Evolutionary conservation across 2,113 vertebrate species (phyloP).

Genomic region (Cinclus mexicanus): DNA sequence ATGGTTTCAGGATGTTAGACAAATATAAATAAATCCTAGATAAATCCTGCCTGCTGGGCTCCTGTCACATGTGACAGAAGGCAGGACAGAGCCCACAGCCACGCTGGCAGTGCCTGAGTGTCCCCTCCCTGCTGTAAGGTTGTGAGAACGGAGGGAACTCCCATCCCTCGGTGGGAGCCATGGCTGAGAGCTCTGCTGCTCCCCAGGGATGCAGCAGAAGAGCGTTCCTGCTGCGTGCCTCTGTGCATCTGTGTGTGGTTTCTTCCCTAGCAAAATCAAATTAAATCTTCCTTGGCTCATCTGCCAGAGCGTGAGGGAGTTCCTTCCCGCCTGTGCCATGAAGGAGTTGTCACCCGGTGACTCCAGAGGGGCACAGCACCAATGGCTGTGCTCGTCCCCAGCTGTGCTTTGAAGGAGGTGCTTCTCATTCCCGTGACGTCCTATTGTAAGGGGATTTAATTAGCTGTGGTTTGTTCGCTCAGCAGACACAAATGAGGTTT

Average conservation of each 20-base stretch:
- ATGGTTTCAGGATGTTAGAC: neutral
- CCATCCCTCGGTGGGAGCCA: accelerated
- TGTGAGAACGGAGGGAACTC: neutral
- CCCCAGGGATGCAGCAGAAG: neutral
- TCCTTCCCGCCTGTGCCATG: neutral
- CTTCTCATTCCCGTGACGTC: neutral
- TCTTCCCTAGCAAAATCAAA: neutral
- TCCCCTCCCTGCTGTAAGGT: neutral
- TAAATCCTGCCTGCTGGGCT: neutral
- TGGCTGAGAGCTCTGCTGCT: neutral
- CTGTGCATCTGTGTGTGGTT: neutral
- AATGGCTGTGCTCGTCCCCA: neutral
- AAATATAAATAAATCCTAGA: no score
- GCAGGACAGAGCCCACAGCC: neutral
- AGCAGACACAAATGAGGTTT: conserved; percentile 54
- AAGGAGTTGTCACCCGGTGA: neutral
- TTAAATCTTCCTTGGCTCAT: neutral
- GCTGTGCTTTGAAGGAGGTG: conserved; percentile 35
- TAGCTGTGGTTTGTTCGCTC: conserved; percentile 27
- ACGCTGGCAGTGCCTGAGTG: neutral
- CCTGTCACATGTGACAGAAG: accelerated
- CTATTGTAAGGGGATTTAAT: conserved; percentile 53
- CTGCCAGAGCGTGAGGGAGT: neutral
- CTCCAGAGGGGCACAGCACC: neutral
- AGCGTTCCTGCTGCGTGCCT: neutral